These are phyloP conservation scores for Glaucomys volans DNA, from an alignment of 2,113 vertebrate genomes.

Conservation along the genomic window DNA sequence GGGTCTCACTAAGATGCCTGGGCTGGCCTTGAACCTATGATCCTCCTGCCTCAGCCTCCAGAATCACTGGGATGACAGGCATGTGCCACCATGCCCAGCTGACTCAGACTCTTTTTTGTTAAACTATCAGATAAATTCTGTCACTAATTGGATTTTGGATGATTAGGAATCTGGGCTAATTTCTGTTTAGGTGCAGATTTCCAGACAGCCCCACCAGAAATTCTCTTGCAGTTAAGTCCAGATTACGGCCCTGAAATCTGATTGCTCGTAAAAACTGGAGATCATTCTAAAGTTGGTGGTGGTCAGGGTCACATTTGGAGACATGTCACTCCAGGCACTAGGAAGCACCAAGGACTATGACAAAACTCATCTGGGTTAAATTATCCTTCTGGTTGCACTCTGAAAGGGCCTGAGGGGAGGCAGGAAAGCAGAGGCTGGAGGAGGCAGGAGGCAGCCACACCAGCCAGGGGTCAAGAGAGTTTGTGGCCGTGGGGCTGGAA, in stretches of 20 bases:
- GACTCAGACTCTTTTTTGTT: neutral
- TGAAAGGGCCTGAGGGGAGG: neutral
- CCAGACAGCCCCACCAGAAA: neutral
- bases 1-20: no score
- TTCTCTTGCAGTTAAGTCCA: neutral
- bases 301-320: neutral
- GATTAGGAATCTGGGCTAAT: neutral
- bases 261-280: neutral
- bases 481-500: neutral
- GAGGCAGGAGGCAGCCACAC: fast-evolving
- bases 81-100: no score
- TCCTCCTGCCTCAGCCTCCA: no score
- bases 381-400: neutral
- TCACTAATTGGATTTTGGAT: neutral
- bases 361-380: neutral
- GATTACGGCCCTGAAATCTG: neutral
- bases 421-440: fast-evolving
- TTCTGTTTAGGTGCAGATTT: neutral
- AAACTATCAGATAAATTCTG: neutral
- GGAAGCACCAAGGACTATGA: neutral
- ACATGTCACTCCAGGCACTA: neutral
- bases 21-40: no score
- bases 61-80: no score
- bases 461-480: neutral
- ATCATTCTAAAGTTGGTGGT: neutral